Evolutionary conservation across 2,113 vertebrate species (phyloP).

Genomic region (Trematocara stigmaticum): DNA sequence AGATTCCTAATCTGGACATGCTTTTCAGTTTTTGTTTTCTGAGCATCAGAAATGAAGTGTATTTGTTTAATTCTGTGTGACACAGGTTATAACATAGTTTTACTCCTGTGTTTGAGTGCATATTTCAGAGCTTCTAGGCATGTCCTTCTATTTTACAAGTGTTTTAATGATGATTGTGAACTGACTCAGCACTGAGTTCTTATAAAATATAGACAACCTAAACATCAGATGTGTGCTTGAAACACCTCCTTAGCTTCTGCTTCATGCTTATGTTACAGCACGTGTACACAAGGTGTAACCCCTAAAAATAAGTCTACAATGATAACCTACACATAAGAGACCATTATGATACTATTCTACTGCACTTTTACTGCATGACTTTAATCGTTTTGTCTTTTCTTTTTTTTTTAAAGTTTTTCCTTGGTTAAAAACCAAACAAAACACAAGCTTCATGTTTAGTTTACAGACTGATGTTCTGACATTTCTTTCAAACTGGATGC

Average conservation of each 20-base stretch:
- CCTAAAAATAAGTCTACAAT: neutral
- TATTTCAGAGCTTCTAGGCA: neutral
- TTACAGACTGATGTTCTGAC: neutral
- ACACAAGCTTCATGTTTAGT: neutral
- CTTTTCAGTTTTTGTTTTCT: neutral
- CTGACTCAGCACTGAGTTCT: neutral
- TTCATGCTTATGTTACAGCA: neutral
- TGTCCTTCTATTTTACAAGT: neutral
- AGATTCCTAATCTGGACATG: neutral
- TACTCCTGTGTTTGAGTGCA: neutral
- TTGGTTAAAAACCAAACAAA: neutral
- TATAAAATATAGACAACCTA: neutral
- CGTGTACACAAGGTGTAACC: neutral
- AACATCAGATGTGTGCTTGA: neutral
- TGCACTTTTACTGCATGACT: neutral
- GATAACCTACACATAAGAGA: neutral
- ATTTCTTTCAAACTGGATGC: neutral
- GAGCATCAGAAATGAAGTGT: neutral
- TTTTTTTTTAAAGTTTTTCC: neutral
- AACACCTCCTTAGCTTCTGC: neutral
- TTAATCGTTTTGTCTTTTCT: neutral
- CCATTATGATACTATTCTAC: neutral
- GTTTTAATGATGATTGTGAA: neutral
- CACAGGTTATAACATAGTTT: neutral
- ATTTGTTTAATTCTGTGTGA: neutral